A percentile compares a stretch with the other conserved stretches of the same genome.
Evolutionary conservation across 2,797 vertebrate genomes (phyloP).

Genomic region (Chanos chanos): DNA sequence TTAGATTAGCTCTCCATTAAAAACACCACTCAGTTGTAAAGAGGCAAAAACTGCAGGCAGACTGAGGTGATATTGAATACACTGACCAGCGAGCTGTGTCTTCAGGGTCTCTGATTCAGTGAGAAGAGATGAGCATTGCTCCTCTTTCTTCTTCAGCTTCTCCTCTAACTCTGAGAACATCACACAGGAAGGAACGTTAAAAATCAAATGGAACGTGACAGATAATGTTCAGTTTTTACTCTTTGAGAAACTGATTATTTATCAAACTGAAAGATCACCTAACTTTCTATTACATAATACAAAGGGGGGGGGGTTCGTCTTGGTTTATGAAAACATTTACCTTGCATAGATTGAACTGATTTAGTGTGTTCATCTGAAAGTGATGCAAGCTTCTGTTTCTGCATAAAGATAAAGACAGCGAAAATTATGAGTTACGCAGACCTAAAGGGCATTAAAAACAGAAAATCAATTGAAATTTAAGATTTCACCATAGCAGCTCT

Average conservation of each 20-base stretch:
- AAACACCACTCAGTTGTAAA: too few species aligned
- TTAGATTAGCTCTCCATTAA: too few species aligned
- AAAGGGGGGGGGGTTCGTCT: not conserved
- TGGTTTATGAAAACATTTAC: constrained; percentile 56
- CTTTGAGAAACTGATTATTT: not conserved
- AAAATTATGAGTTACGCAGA: not conserved
- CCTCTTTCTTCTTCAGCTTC: constrained; percentile 81
- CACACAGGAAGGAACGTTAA: constrained; percentile 15
- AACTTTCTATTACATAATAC: not conserved
- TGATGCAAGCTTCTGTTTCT: constrained; percentile 81
- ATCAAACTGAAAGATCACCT: not conserved
- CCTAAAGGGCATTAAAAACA: not conserved
- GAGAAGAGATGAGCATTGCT: constrained; percentile 74
- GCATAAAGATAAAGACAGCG: constrained; percentile 44
- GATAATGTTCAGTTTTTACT: not conserved
- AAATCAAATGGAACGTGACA: not conserved
- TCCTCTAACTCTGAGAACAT: constrained; percentile 76
- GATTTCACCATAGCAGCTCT: too few species aligned
- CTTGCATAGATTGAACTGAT: constrained; percentile 82
- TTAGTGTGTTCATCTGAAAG: constrained; percentile 76
- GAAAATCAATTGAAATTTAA: too few species aligned
- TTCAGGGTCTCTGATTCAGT: constrained; percentile 78
- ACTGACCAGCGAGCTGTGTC: constrained; percentile 78
- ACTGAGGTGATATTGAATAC: not conserved
- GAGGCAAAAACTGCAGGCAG: not conserved